Evolutionary conservation across 2,888 invertebrate genomes (phyloP).

Genomic region (Leuctra nigra): DNA sequence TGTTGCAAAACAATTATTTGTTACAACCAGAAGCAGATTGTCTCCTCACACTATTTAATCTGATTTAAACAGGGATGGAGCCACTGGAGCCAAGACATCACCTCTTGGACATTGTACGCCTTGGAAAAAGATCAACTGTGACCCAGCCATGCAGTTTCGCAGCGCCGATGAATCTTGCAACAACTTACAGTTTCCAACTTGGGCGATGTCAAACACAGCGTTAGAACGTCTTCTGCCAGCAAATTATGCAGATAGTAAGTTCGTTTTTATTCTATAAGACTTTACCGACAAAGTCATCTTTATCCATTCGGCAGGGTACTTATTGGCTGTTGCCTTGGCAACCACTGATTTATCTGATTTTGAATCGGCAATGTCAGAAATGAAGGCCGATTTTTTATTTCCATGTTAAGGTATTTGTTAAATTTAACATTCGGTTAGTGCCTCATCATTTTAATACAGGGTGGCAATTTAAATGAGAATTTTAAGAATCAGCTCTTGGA

Average conservation of each 20-base stretch:
- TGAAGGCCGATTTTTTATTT: too few relatives aligned
- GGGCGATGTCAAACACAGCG: conserved; percentile 32
- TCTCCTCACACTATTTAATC: conserved; percentile 28
- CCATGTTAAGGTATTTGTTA: too few relatives aligned
- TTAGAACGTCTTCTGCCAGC: conserved; percentile 18
- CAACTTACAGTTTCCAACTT: conserved; percentile 35
- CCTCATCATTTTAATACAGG: too few relatives aligned
- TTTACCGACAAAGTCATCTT: too few relatives aligned
- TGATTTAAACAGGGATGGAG: conserved; percentile 1
- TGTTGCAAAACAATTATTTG: neutral
- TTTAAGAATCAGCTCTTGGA: too few relatives aligned
- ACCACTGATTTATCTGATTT: too few relatives aligned
- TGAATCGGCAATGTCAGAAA: too few relatives aligned
- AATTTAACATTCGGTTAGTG: too few relatives aligned
- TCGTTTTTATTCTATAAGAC: too few relatives aligned
- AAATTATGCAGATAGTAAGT: conserved; percentile 20
- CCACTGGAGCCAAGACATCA: neutral
- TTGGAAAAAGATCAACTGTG: conserved; percentile 5
- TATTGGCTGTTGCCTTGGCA: too few relatives aligned
- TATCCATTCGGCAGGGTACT: too few relatives aligned
- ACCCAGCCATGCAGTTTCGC: conserved; percentile 31
- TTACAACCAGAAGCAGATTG: conserved; percentile 30
- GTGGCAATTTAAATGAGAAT: too few relatives aligned
- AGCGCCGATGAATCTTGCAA: conserved; percentile 39
- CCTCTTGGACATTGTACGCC: conserved; percentile 23